Evolutionary conservation across 2,797 vertebrate species (phyloP), one percentile per base, ranked within the genome.

Genomic region (Bryconaethiops microstoma): DNA sequence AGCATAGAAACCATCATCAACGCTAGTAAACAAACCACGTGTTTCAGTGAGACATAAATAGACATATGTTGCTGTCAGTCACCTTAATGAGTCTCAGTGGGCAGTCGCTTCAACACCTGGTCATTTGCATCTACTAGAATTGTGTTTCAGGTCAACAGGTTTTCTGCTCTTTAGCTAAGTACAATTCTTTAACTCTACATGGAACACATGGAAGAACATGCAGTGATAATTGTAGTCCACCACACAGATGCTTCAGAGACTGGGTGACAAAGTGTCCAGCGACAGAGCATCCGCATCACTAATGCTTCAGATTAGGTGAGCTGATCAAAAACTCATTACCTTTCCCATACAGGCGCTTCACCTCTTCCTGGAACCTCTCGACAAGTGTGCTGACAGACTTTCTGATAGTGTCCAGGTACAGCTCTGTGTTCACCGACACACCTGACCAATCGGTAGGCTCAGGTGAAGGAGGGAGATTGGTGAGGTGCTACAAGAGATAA

Each of bases 371-470:
- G 82, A 93, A 91, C 85, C 88, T 94, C 63, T 92, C 90, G 0
- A 92, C 10, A 0, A 95, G 90, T 60, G 76, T 39, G 85, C 88
- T 88, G 82, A 95, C 92, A 0, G 94, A 92, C 5, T 91, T 87
- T 59, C 94, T 90, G 86, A 95, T 86, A 65, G 91, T 92, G 14
- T 90, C 91, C 76, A 94, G 86, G 76, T 93, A 92, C 19, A 94
- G 89, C 82, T 95, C 94, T 0, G 93, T 95, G 89, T 91, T 94
- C 57, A 95, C 82, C 25, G 87, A 92, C 52, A 94, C 91, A 0
- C 62, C 62, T 0, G 93, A 93, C 94, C 94, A 95, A 74, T 95
- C 94, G 1, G 82, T 76, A 7, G 88, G 85, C 85, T 95, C 93
- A 0, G 87, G 90, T 0, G 86, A 60, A 0, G 90, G 84, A 0